phyloP scores from a whole-genome alignment of 2,113 vertebrate genomes.

The Morone chrysops region DNA sequence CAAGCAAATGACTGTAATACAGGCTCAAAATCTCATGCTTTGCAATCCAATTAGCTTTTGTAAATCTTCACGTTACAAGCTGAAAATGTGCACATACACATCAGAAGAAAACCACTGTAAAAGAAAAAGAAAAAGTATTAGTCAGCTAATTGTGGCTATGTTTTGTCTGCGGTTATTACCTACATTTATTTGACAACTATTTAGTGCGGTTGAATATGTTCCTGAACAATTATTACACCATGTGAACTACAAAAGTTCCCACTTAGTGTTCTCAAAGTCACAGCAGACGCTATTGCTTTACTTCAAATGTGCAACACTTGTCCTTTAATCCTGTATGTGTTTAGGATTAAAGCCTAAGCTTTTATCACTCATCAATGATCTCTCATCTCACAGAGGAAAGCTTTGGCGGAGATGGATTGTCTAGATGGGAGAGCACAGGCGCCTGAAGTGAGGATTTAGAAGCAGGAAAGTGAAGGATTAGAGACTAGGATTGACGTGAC shows the following conservation, averaged over 20 bases:
- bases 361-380: conserved; percentile 68
- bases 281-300: neutral
- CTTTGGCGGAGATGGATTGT: conserved; percentile 61
- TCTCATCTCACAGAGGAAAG: conserved; percentile 48
- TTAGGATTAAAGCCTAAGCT: conserved; percentile 68
- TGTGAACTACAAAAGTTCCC: conserved; percentile 7
- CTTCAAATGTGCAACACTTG: conserved; percentile 55
- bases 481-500: conserved; percentile 52
- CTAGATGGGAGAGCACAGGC: conserved; percentile 53
- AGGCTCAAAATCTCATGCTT: neutral
- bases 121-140: neutral
- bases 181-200: neutral
- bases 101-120: neutral
- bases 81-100: neutral
- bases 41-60: neutral
- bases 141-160: neutral
- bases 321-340: conserved; percentile 60
- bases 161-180: neutral
- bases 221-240: neutral
- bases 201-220: neutral
- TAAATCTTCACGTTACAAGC: neutral
- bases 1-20: neutral
- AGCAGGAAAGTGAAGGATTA: conserved; percentile 69
- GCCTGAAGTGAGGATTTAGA: conserved; percentile 71
- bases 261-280: conserved; percentile 31